Conservation (phyloP, 64 coral and sea anemone species). For the Platygyra sinensis region DNA sequence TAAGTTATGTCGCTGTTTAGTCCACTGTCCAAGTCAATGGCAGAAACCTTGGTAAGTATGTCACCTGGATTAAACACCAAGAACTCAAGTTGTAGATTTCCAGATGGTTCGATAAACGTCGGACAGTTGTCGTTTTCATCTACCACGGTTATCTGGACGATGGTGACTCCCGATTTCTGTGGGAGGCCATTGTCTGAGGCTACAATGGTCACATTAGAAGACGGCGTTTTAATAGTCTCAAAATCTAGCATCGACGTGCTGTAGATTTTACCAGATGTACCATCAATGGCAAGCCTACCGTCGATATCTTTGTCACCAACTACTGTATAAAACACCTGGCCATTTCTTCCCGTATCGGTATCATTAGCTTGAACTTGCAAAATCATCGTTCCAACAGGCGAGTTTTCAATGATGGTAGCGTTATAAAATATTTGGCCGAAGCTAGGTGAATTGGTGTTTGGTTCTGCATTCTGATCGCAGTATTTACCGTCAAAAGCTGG, state of each 20-base stretch:
- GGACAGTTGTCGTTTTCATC: conserved; percentile 59
- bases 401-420: conserved; percentile 1
- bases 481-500: too few relatives aligned
- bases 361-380: conserved; percentile 24
- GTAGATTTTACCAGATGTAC: conserved; percentile 5
- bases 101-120: background rate
- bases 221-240: background rate
- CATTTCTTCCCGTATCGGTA: conserved; percentile 44
- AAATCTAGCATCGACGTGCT: conserved; percentile 5
- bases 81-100: background rate
- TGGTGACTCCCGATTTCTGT: too few relatives aligned
- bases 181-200: too few relatives aligned
- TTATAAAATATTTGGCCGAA: conserved; percentile 8
- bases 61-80: background rate
- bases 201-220: conserved; percentile 26
- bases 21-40: too few relatives aligned
- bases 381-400: conserved; percentile 1
- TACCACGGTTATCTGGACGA: too few relatives aligned
- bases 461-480: conserved; percentile 12
- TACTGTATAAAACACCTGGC: too few relatives aligned
- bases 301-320: background rate
- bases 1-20: too few relatives aligned
- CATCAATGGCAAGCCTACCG: background rate
- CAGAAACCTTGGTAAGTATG: too few relatives aligned
- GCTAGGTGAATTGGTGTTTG: conserved; percentile 8